Evolutionary conservation across 2,797 vertebrate species (phyloP).

Genomic region (Apogon hyalosoma): DNA sequence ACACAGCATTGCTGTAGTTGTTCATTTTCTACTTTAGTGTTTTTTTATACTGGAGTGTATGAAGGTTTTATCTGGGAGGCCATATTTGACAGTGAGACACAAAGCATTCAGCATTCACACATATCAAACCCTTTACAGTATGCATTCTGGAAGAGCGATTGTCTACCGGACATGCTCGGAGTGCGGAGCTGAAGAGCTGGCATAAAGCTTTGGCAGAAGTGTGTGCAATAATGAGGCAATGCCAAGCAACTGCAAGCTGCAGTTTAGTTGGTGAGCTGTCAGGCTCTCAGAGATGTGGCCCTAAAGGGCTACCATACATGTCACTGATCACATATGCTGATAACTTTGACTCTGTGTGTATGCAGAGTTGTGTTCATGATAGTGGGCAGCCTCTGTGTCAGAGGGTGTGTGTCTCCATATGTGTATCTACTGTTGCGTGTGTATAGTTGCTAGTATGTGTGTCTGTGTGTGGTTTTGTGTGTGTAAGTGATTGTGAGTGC

Average conservation of each 20-base stretch:
- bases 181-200: conserved; percentile 27
- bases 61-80: conserved; percentile 12
- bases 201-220: conserved; percentile 46
- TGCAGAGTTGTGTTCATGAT: conserved; percentile 15
- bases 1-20: neutral
- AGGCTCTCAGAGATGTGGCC: conserved; percentile 47
- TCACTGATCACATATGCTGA: conserved; percentile 34
- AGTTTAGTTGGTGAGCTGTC: conserved; percentile 26
- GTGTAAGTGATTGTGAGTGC: conserved; percentile 17
- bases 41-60: neutral
- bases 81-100: conserved; percentile 29
- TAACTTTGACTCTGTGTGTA: conserved; percentile 25
- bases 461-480: neutral
- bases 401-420: conserved; percentile 9
- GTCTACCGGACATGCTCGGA: conserved; percentile 44
- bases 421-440: neutral
- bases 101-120: conserved; percentile 14
- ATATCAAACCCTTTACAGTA: conserved; percentile 31
- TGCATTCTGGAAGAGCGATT: conserved; percentile 31
- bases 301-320: conserved; percentile 41
- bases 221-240: conserved; percentile 71
- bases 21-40: neutral
- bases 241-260: conserved; percentile 53
- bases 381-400: conserved; percentile 34
- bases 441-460: conserved; percentile 25